phyloP scores from a whole-genome alignment of 2,113 vertebrate genomes.

The Actenoides lindsayi region DNA sequence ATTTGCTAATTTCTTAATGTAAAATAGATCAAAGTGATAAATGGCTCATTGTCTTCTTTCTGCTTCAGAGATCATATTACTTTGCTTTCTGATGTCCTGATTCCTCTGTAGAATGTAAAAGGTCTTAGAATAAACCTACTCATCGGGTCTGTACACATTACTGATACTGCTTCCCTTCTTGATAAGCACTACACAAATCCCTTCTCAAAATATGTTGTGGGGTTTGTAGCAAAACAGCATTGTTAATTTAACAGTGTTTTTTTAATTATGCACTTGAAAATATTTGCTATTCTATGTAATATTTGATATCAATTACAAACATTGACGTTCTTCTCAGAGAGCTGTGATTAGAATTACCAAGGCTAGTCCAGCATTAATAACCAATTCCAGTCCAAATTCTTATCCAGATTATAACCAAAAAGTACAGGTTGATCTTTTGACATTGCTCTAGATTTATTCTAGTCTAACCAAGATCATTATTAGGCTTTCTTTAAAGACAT shows the following conservation, averaged over 20 bases:
- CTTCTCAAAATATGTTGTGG: not conserved
- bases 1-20: not conserved
- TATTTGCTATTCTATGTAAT: not conserved
- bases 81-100: not conserved
- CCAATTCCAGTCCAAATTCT: not conserved
- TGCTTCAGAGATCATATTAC: not conserved
- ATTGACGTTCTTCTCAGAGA: not conserved
- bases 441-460: not conserved
- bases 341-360: not conserved
- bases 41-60: not conserved
- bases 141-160: not conserved
- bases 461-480: not conserved
- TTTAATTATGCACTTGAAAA: not conserved
- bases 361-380: not conserved
- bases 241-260: not conserved
- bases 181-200: not conserved
- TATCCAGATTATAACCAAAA: not conserved
- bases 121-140: not conserved
- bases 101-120: not conserved
- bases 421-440: not conserved
- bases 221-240: not conserved
- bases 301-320: not conserved
- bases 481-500: constrained; percentile 13
- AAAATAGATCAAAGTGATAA: not conserved
- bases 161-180: not conserved